Conservation (phyloP, 2,113 vertebrate genomes). For the Oryzias javanicus region DNA sequence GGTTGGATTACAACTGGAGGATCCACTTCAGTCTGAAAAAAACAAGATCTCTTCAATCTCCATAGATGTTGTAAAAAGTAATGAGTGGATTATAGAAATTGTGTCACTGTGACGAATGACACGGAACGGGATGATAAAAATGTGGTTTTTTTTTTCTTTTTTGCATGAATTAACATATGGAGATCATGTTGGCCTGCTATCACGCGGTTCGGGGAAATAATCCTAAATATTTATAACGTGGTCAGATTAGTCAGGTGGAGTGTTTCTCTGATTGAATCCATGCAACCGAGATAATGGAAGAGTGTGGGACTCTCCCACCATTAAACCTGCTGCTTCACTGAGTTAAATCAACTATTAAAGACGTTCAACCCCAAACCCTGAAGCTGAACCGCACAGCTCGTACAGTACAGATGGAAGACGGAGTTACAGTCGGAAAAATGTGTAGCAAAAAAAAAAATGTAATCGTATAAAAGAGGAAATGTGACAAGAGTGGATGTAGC, state of each 20-base stretch:
- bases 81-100: constrained; percentile 35
- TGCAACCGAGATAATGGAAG: too few species aligned
- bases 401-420: too few species aligned
- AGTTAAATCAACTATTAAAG: too few species aligned
- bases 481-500: too few species aligned
- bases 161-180: neutral
- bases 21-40: constrained; percentile 33
- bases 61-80: constrained; percentile 12
- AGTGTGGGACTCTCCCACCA: too few species aligned
- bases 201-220: constrained; percentile 2
- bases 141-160: neutral
- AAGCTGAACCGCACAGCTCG: too few species aligned
- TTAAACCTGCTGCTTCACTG: too few species aligned
- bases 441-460: too few species aligned
- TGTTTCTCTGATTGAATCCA: neutral
- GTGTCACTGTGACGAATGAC: constrained; percentile 8
- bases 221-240: constrained; percentile 24
- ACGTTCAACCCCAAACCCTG: too few species aligned
- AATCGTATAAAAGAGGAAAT: too few species aligned
- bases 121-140: neutral
- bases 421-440: too few species aligned
- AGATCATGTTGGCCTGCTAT: neutral
- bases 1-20: constrained; percentile 42
- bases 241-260: constrained; percentile 6
- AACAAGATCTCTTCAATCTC: constrained; percentile 27